Base-by-base conservation (phyloP, 2,888 invertebrate species). In the Scaptomyza parva region DNA sequence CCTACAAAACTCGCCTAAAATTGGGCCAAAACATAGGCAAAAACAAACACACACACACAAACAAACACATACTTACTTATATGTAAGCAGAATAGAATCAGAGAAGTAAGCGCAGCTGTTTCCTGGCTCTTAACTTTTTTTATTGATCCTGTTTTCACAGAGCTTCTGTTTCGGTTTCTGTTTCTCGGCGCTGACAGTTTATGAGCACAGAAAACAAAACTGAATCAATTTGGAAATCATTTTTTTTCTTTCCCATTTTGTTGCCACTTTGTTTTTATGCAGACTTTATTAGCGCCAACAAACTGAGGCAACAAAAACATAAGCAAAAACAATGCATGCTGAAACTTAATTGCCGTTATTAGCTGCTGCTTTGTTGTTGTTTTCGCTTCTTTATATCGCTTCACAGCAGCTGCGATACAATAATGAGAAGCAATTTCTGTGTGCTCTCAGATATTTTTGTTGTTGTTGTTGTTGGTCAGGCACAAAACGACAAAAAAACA, bases 321-420 rank as follows among this genome's bases (percentile, higher is more conserved):
- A 6, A 35, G 8, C 14, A 35, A 40, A 53, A 78, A 76, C 35
- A 86, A 76, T 62, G 78, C 85, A 85, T 81, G 70, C 68, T 67
- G n/a, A n/a, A 65, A 51, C 86, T 83, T 83, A 83, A 83, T 83
- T 87, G 87, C 67, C 73, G 65, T 78, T 85, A 83, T 87, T 83
- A 87, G 85, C 47, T 68, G 47, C 67, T 68, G n/a, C 14, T 33
- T 33, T 12, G 2, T 26, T 50, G 66, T 43, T 35, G 43, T 8
- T 17, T 7, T 26, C n/a, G 1, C 17, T 45, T 52, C 22, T 35
- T n/a, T 51, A 20, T 37, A 18, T 33, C n/a, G n/a, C 53, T 51
- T 51, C 44, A 43, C 71, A 68, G 78, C 85, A 82, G 82, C 85
- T 78, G 87, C 85, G 54, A 64, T 40, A 52, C 47, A 68, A 70